phyloP scores from a whole-genome alignment of 1,140 invertebrate genomes.

The Eurosta solidaginis region DNA sequence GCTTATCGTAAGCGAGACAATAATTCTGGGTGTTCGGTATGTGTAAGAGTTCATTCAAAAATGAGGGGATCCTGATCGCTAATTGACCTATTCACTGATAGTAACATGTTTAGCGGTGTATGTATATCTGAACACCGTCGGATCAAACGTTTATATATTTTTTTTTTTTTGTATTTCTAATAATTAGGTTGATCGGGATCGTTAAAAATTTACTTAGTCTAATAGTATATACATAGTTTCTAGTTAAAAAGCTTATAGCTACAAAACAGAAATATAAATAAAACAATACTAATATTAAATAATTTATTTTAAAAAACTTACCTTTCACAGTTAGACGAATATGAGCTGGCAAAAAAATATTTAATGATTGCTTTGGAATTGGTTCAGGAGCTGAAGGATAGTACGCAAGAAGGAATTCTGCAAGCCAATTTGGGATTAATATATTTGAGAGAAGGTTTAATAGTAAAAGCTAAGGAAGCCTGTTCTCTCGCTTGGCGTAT shows the following conservation, averaged over 20 bases:
- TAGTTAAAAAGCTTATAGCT: background rate
- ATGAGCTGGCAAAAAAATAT: constrained; percentile 72
- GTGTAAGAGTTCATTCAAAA: too few relatives aligned
- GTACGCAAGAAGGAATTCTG: constrained; percentile 72
- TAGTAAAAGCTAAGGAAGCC: constrained; percentile 71
- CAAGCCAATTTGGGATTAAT: constrained; percentile 84
- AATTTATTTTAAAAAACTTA: background rate
- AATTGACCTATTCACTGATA: too few relatives aligned
- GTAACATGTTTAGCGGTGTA: too few relatives aligned
- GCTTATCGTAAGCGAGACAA: too few relatives aligned
- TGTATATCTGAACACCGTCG: too few relatives aligned
- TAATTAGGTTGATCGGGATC: too few relatives aligned
- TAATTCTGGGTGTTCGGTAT: too few relatives aligned
- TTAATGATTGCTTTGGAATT: constrained; percentile 73
- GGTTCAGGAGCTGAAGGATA: constrained; percentile 68
- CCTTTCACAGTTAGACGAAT: constrained; percentile 65
- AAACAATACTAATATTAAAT: background rate
- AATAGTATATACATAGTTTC: too few relatives aligned
- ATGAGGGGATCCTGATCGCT: too few relatives aligned
- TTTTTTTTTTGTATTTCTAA: too few relatives aligned
- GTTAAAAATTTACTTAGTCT: too few relatives aligned
- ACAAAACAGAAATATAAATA: background rate
- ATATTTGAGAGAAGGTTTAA: constrained; percentile 73
- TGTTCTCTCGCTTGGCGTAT: constrained; percentile 75
- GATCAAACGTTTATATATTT: too few relatives aligned